These are phyloP conservation scores for Cephus runcator DNA, from an alignment of 2,888 invertebrate species.

Conservation along the genomic window DNA sequence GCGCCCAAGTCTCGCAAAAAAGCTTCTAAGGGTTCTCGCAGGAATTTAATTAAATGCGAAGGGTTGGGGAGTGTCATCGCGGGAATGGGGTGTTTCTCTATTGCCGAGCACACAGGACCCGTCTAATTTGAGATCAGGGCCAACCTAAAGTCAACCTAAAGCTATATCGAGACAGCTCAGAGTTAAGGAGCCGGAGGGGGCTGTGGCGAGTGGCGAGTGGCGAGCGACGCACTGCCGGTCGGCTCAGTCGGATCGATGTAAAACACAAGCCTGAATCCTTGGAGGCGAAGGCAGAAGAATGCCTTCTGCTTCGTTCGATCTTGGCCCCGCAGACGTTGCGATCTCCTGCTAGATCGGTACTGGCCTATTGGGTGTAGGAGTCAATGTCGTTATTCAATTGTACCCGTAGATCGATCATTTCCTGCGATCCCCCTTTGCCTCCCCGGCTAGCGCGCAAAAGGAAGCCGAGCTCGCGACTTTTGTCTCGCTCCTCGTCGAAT, in stretches of 20 bases:
- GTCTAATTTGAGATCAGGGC: no score
- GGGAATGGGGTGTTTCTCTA: no score
- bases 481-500: constrained; percentile 18
- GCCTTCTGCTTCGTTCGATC: not conserved
- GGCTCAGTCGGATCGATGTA: constrained; percentile 38
- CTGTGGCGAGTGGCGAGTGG: not conserved
- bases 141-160: no score
- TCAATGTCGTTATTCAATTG: constrained; percentile 25
- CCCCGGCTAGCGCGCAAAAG: constrained; percentile 26
- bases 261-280: constrained; percentile 42
- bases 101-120: no score
- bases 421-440: not conserved
- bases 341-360: constrained; percentile 36
- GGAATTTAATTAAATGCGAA: constrained; percentile 60
- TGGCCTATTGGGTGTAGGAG: no score
- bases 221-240: not conserved
- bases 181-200: constrained; percentile 35
- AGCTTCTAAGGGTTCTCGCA: constrained; percentile 39
- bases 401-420: constrained; percentile 29
- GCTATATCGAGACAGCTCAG: constrained; percentile 3
- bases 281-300: not conserved
- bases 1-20: constrained; percentile 35
- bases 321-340: constrained; percentile 17
- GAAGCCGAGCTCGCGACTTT: constrained; percentile 34
- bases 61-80: no score